Conservation (phyloP, 2,888 invertebrate species). For the Netelia fuscicornis region DNA sequence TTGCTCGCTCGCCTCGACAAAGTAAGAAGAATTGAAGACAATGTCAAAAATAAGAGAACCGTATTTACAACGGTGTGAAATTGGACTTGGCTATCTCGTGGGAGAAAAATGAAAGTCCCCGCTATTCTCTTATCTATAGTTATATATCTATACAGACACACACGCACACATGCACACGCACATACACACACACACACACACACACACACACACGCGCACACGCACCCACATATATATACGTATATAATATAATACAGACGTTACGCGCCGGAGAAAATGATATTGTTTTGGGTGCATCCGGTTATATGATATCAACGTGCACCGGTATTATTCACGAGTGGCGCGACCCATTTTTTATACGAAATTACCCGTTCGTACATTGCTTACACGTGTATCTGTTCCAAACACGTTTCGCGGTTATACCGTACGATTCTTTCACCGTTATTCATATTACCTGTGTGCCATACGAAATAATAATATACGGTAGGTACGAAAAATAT, state of each 20-base stretch:
- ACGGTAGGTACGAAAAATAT: no score
- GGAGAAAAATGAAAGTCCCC: conserved; percentile 79
- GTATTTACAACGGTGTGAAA: conserved; percentile 84
- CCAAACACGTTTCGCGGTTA: background rate
- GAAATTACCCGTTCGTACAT: conserved; percentile 40
- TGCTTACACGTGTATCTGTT: background rate
- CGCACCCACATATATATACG: background rate
- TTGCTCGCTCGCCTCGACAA: conserved; percentile 80
- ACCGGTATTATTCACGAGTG: conserved; percentile 29
- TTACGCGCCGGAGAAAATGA: conserved; percentile 76
- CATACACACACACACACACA: no score
- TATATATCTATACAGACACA: no score
- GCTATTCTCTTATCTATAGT: conserved; percentile 42
- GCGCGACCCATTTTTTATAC: conserved; percentile 54
- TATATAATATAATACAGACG: conserved; percentile 39
- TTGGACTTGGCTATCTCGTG: conserved; percentile 80
- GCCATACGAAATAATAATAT: no score
- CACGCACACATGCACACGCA: no score
- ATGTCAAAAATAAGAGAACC: conserved; percentile 83
- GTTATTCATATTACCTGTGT: no score
- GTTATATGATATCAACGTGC: conserved; percentile 38
- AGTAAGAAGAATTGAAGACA: conserved; percentile 84
- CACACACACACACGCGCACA: no score
- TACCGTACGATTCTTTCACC: no score
- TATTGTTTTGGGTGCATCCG: conserved; percentile 74